These are phyloP conservation scores for Apocheima hispidaria DNA, from an alignment of 2,888 invertebrate genomes.

Conservation along the genomic window DNA sequence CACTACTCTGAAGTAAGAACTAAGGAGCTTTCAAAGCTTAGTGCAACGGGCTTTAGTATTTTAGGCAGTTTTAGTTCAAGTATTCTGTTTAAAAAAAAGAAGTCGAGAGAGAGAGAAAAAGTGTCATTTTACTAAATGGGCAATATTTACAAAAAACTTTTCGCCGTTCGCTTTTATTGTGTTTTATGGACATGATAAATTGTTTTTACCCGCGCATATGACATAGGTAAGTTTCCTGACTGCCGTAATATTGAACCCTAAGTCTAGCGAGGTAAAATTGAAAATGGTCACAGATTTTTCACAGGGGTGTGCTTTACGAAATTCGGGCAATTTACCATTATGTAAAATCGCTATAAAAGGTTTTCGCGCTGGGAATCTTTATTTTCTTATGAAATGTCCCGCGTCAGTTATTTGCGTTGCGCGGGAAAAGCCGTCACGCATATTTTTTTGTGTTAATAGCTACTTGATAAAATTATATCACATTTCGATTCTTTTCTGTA, in stretches of 20 bases:
- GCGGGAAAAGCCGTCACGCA: slow-evolving; percentile 3
- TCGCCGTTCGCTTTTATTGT: slow-evolving; percentile 27
- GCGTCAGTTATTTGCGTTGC: slow-evolving; percentile 24
- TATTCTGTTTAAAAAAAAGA: too few relatives aligned
- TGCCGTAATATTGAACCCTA: slow-evolving; percentile 17
- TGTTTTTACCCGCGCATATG: slow-evolving; percentile 22
- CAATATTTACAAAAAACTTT: slow-evolving; percentile 24
- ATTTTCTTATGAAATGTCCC: slow-evolving; percentile 34
- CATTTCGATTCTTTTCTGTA: too few relatives aligned
- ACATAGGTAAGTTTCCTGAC: slow-evolving; percentile 28
- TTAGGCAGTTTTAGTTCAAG: too few relatives aligned
- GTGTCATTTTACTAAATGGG: slow-evolving; percentile 9
- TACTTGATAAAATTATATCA: too few relatives aligned
- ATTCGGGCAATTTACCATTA: slow-evolving; percentile 39
- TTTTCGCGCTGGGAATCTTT: slow-evolving; percentile 36
- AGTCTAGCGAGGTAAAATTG: neutral
- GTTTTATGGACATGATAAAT: slow-evolving; percentile 36
- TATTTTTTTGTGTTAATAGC: neutral
- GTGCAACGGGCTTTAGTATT: too few relatives aligned
- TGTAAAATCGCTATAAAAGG: slow-evolving; percentile 37
- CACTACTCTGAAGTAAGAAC: too few relatives aligned
- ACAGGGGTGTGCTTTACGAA: slow-evolving; percentile 6
- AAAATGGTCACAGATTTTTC: neutral
- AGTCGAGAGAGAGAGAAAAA: too few relatives aligned
- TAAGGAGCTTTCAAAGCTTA: too few relatives aligned